Conservation (phyloP, 2,797 vertebrate species). For the Sciurus vulgaris region DNA sequence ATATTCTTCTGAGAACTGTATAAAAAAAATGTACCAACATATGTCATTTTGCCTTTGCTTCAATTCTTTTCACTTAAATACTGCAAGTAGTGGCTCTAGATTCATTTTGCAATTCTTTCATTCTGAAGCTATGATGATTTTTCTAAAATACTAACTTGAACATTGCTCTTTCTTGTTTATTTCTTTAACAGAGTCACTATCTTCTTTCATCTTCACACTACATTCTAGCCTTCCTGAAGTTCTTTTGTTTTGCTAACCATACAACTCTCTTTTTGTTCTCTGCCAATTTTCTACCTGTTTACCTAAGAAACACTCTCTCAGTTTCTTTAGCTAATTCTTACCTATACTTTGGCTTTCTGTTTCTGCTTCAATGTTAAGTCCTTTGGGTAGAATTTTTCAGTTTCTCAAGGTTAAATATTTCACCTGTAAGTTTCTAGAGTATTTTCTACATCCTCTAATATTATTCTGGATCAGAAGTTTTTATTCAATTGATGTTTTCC, state of each 20-base stretch:
- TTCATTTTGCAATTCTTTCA: neutral
- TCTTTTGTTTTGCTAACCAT: neutral
- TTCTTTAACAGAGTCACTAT: neutral
- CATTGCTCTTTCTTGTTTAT: neutral
- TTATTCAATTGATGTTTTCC: neutral
- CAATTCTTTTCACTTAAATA: neutral
- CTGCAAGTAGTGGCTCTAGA: neutral
- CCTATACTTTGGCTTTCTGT: neutral
- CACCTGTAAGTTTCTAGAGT: neutral
- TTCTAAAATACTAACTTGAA: neutral
- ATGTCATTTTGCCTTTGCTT: neutral
- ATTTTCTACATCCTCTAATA: neutral
- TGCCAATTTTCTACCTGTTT: neutral
- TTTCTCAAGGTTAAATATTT: neutral
- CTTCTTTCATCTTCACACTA: neutral
- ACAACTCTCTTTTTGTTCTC: neutral
- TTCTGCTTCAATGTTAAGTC: neutral
- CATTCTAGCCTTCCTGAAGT: neutral
- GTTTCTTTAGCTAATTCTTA: slow-evolving; percentile 16
- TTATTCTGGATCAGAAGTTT: neutral
- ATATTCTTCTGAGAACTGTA: neutral
- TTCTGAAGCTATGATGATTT: slow-evolving; percentile 24
- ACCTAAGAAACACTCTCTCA: neutral
- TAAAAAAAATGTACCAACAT: neutral
- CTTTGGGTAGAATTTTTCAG: neutral